Percentiles rank a stretch among this genome's conserved stretches.
Evolutionary conservation across 1,140 invertebrate species (phyloP).

Genomic region (Hycleus cichorii): DNA sequence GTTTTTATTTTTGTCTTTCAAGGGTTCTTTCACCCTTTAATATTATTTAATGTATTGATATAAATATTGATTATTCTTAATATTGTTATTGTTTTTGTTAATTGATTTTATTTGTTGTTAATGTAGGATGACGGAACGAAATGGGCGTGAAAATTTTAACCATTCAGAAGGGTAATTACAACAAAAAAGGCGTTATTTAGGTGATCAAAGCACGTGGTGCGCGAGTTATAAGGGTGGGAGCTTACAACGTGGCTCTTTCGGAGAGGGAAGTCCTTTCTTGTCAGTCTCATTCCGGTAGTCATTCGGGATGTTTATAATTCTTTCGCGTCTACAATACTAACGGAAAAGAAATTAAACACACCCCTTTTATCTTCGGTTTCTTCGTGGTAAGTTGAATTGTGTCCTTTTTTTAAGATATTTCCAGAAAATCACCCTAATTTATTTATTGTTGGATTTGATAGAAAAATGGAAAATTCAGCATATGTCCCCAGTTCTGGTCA

Average conservation of each 20-base stretch:
- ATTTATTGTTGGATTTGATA: slow-evolving; percentile 9
- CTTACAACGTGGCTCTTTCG: slow-evolving; percentile 15
- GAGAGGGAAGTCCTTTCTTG: slow-evolving; percentile 15
- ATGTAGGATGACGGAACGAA: too few species aligned
- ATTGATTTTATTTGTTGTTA: too few species aligned
- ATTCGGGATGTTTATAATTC: slow-evolving; percentile 6
- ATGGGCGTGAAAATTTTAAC: too few species aligned
- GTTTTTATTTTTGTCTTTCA: too few species aligned
- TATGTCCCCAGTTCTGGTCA: slow-evolving; percentile 47
- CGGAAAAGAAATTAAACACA: slow-evolving; percentile 1
- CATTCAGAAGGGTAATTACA: too few species aligned
- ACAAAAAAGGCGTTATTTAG: slow-evolving; percentile 16
- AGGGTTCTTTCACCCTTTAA: too few species aligned
- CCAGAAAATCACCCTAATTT: neutral
- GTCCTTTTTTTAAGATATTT: neutral
- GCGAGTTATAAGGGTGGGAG: slow-evolving; percentile 16
- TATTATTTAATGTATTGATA: too few species aligned
- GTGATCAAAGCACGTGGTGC: slow-evolving; percentile 19
- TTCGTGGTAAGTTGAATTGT: slow-evolving; percentile 1
- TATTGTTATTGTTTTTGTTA: too few species aligned
- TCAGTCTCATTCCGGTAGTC: slow-evolving; percentile 19
- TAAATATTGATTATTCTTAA: too few species aligned
- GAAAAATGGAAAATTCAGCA: slow-evolving; percentile 40
- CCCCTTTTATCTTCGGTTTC: neutral
- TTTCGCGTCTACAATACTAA: slow-evolving; percentile 14